Percentiles rank a stretch among this genome's conserved stretches.
These are phyloP conservation scores for Smithornis capensis DNA, from an alignment of 2,113 vertebrate species.

Conservation along the genomic window DNA sequence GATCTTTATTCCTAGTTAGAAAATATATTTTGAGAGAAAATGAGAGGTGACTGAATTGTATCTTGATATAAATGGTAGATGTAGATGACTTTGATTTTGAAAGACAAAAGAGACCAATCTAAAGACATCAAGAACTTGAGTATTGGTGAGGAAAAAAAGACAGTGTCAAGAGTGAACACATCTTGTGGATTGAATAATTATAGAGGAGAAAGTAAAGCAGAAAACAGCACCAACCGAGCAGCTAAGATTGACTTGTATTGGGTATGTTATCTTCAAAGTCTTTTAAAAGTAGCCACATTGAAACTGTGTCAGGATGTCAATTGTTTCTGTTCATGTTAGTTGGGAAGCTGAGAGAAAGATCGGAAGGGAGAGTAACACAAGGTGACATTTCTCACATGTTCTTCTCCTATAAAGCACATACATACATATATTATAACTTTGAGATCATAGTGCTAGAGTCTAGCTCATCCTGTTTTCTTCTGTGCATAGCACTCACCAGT, in stretches of 20 bases:
- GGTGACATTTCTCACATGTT: background rate
- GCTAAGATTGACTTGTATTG: background rate
- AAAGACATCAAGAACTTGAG: background rate
- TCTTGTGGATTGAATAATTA: background rate
- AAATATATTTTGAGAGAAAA: background rate
- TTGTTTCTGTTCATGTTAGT: background rate
- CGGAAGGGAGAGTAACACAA: background rate
- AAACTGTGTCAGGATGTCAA: background rate
- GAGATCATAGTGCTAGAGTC: background rate
- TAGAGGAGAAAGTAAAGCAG: background rate
- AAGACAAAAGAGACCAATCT: background rate
- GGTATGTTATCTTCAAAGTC: background rate
- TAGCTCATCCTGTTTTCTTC: background rate
- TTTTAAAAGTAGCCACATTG: background rate
- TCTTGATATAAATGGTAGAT: rapidly evolving
- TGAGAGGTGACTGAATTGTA: background rate
- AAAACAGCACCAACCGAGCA: background rate
- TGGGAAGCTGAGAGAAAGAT: background rate
- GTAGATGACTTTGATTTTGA: background rate
- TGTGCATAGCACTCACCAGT: background rate
- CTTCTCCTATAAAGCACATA: background rate
- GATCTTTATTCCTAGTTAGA: background rate
- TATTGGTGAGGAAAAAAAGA: background rate
- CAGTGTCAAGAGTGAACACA: background rate
- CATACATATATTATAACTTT: background rate